These are phyloP conservation scores for Murina feae DNA, from an alignment of 2,113 vertebrate genomes.

Conservation along the genomic window DNA sequence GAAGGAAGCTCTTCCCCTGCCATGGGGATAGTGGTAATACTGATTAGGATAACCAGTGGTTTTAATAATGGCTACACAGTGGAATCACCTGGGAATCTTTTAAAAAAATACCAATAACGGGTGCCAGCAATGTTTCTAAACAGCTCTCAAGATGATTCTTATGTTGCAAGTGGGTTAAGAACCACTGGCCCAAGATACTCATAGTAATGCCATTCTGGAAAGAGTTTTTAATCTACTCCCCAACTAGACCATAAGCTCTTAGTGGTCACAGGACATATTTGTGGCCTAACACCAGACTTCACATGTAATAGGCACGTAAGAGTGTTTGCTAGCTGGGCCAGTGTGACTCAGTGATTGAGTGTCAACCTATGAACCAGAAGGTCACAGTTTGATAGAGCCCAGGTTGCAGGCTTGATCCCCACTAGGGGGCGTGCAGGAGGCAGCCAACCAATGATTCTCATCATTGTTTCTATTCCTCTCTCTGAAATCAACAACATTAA, in stretches of 20 bases:
- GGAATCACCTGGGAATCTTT: not conserved
- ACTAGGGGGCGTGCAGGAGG: no score
- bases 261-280: not conserved
- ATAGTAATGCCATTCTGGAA: not conserved
- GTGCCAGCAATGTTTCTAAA: not conserved
- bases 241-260: not conserved
- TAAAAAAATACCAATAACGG: not conserved
- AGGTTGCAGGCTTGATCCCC: no score
- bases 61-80: constrained; percentile 21
- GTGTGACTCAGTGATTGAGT: no score
- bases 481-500: no score
- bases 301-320: not conserved
- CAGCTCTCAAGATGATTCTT: constrained; percentile 21
- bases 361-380: no score
- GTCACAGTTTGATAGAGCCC: no score
- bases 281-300: not conserved
- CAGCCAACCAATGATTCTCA: no score
- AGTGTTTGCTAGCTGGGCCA: not conserved
- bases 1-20: not conserved
- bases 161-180: not conserved
- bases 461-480: no score
- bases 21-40: not conserved
- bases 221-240: not conserved
- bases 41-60: constrained; percentile 2
- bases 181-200: not conserved